Evolutionary conservation across 1,140 invertebrate genomes (phyloP).

Genomic region (Sarcophaga bullata): DNA sequence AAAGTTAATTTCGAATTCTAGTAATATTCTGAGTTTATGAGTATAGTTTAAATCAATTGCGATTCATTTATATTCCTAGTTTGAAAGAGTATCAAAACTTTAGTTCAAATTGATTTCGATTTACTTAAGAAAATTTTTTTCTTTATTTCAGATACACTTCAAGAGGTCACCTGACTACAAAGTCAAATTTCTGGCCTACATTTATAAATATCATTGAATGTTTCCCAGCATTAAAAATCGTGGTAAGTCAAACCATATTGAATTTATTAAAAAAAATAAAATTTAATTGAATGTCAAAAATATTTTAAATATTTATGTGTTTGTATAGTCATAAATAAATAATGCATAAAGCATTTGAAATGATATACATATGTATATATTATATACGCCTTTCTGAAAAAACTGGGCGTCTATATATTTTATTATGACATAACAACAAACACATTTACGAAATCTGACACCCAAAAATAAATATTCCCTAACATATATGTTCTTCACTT

Average conservation of each 20-base stretch:
- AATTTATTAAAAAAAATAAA: not conserved
- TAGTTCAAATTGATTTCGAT: not conserved
- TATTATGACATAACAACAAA: constrained; percentile 9
- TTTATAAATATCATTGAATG: not conserved
- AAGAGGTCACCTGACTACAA: not conserved
- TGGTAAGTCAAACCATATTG: not conserved
- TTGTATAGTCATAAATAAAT: not conserved
- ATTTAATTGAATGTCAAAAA: too few species aligned
- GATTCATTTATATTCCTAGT: too few species aligned
- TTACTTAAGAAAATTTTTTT: not conserved
- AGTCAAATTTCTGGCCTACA: not conserved
- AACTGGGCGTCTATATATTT: not conserved
- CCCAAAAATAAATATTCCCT: constrained; percentile 29
- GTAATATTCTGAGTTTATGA: too few species aligned
- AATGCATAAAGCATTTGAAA: not conserved
- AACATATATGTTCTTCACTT: not conserved
- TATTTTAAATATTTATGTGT: not conserved
- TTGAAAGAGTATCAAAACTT: too few species aligned
- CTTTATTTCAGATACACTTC: not conserved
- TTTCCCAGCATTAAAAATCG: not conserved
- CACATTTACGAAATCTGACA: constrained; percentile 30
- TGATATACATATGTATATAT: not conserved
- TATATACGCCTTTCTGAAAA: not conserved
- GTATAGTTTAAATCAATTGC: too few species aligned
- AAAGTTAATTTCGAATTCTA: too few species aligned